Evolutionary conservation across 2,113 vertebrate species (phyloP).

Genomic region (Colius striatus): DNA sequence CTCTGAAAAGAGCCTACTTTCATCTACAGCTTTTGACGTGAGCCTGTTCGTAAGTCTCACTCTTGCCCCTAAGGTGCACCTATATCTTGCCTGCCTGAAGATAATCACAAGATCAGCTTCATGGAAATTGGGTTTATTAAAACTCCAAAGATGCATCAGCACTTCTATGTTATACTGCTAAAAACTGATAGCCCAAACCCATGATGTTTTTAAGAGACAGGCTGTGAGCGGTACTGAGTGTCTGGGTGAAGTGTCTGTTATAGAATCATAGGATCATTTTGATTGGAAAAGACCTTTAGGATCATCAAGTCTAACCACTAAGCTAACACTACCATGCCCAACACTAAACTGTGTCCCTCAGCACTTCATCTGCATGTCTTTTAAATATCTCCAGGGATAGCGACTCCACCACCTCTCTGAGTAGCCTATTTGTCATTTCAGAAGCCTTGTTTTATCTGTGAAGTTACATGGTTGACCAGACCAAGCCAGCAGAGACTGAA

Average conservation of each 20-base stretch:
- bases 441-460: background rate
- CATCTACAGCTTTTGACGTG: background rate
- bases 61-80: background rate
- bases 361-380: too few relatives aligned
- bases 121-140: background rate
- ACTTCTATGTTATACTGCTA: background rate
- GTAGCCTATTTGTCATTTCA: background rate
- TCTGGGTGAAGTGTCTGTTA: background rate
- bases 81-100: background rate
- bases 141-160: background rate
- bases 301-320: too few relatives aligned
- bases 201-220: background rate
- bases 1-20: background rate
- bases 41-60: background rate
- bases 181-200: rapidly evolving
- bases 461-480: background rate
- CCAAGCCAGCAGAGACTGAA: background rate
- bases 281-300: too few relatives aligned
- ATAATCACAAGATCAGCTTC: background rate
- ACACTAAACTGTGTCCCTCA: too few relatives aligned
- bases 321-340: too few relatives aligned
- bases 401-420: too few relatives aligned
- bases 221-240: background rate
- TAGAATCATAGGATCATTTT: too few relatives aligned
- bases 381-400: too few relatives aligned